Evolutionary conservation across 2,888 invertebrate genomes (phyloP), one percentile per base, ranked within the genome.

Genomic region (Hylaea fasciaria): DNA sequence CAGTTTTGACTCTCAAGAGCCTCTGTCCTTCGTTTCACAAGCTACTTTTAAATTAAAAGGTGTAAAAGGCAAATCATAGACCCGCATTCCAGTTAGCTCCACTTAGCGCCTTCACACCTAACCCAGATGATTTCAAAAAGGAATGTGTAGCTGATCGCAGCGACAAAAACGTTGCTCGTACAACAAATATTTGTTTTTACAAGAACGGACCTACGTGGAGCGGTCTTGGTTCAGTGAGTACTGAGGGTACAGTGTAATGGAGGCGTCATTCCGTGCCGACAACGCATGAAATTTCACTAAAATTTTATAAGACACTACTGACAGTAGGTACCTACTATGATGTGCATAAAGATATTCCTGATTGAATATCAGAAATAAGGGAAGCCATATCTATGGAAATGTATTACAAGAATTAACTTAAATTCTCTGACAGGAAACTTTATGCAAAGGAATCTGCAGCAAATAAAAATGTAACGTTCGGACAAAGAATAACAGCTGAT

Each of bases 171-270:
- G 67, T 69, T 70, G 73, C 69, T 64, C 74, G 71, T 75, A 77
- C 73, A 79, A 77, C 82, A 80, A 87, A 87, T 84, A 85, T 89
- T 89, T 78, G 82, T 81, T 81, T 74, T 77, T 62, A 55, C 81
- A 66, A 85, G 85, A 83, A 80, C 70, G 78, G 78, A 71, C 74
- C 59, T 54, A 59, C 59, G 58, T 46, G 45, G 9, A 13, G 45
- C 28, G 41, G 54, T 53, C 39, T 48, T 13, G 44, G 53, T 53
- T 49, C 58, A 53, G 39, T 53, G 58, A 29, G 39, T 44, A 22
- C 10, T 5, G 28, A 43, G 50, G 32, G n/a, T 32, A 39, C 16
- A 22, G 1, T 11, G 8, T 13, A 43, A 2, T 22, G 7, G 11
- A 22, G 22, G 22, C n/a, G 22, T 40, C 5, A 28, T 44, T 7